Evolutionary conservation across 2,888 invertebrate species (phyloP).

Genomic region (Drosophila histrio): DNA sequence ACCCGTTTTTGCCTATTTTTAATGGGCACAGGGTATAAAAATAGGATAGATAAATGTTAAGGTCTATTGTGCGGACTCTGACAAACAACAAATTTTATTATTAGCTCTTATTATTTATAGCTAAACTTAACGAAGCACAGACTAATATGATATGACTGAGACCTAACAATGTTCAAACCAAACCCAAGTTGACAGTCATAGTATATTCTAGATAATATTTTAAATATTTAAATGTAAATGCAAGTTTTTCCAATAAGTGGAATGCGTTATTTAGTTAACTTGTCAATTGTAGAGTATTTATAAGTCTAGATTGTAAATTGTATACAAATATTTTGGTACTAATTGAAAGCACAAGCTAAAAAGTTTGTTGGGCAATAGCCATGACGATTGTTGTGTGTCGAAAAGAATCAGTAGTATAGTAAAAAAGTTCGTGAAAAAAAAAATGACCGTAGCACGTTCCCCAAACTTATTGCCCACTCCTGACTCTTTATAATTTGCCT

Average conservation of each 20-base stretch:
- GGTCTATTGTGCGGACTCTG: conserved; percentile 2
- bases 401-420: conserved; percentile 50
- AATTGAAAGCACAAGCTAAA: conserved; percentile 59
- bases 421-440: background rate
- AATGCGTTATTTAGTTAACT: background rate
- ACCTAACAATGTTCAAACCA: too few species aligned
- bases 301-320: background rate
- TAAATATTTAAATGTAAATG: too few species aligned
- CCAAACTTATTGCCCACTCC: conserved; percentile 30
- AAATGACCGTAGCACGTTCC: conserved; percentile 11
- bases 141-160: too few species aligned
- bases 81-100: background rate
- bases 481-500: conserved; percentile 25
- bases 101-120: too few species aligned
- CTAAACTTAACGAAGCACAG: too few species aligned
- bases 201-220: too few species aligned
- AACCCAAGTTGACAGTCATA: too few species aligned
- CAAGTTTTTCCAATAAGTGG: background rate
- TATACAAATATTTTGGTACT: conserved; percentile 43
- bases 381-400: conserved; percentile 3
- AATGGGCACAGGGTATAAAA: too few species aligned
- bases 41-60: too few species aligned
- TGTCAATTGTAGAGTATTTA: conserved; percentile 13
- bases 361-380: conserved; percentile 46
- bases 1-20: too few species aligned